Evolutionary conservation across 2,888 invertebrate genomes (phyloP), one percentile per base, ranked within the genome.

Genomic region (Tinea pellionella): DNA sequence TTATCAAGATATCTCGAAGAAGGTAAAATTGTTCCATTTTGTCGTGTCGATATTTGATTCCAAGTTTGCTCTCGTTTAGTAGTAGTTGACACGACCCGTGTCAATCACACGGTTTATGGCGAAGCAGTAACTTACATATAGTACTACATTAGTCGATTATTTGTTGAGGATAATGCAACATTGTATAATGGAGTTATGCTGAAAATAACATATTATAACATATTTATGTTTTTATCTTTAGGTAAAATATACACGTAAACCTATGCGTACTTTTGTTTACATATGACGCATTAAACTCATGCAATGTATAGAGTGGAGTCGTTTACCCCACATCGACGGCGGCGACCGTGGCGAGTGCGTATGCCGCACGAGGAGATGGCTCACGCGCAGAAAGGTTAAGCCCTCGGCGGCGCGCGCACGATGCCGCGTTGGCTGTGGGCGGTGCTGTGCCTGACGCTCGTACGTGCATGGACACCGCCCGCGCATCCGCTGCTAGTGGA

Each of bases 231-330:
- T 24, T 3, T 24, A 24, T 24, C 24, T 47, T 47, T n/a, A 15
- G 6, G 9, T 37, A 37, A 37, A 37, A 37, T 37, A 37, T 47
- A 47, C 47, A 15, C 47, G 47, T 47, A 47, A 37, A 37, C 37
- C 37, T 37, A 37, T 37, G 9, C 9, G 37, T 37, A 37, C 37
- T 37, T 37, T 85, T 87, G 84, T 86, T 86, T 85, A 85, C 84
- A 77, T 53, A 80, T 85, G 84, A 85, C 86, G 85, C 83, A 60
- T 61, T 51, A 60, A 74, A 77, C 75, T 78, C 75, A 76, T 84
- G 85, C 85, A 84, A 77, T 79, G 77, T 77, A 75, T 74, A 74
- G 75, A 74, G 72, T 77, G 80, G 84, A 85, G 86, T 86, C 85
- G 86, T 81, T 83, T 82, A 85, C 85, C 84, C 83, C 83, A 80